Evolutionary conservation across 2,888 invertebrate species (phyloP).

Genomic region (Melangyna quadrimaculata): DNA sequence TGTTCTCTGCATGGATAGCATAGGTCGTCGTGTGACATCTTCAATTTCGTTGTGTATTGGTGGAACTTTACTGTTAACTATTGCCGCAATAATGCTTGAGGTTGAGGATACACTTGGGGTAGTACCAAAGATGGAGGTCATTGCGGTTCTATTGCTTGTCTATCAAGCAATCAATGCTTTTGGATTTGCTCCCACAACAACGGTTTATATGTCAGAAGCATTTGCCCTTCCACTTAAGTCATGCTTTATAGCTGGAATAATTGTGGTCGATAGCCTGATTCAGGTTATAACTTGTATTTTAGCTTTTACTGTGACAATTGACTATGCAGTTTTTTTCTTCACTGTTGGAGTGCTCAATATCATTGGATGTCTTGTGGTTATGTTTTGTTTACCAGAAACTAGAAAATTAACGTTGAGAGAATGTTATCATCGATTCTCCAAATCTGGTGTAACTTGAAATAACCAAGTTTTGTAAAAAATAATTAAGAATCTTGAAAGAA

Average conservation of each 20-base stretch:
- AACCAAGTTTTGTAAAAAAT: not conserved
- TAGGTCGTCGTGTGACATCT: slow-evolving; percentile 76
- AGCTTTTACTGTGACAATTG: slow-evolving; percentile 73
- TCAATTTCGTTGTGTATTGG: slow-evolving; percentile 75
- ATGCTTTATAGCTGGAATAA: slow-evolving; percentile 74
- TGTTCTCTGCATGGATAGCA: slow-evolving; percentile 76
- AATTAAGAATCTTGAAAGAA: slow-evolving; percentile 13
- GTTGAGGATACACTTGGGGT: slow-evolving; percentile 52
- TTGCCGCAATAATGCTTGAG: slow-evolving; percentile 77
- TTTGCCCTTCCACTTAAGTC: slow-evolving; percentile 76
- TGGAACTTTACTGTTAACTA: slow-evolving; percentile 76
- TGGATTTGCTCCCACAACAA: slow-evolving; percentile 76
- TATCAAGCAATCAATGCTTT: slow-evolving; percentile 76
- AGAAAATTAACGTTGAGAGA: slow-evolving; percentile 75
- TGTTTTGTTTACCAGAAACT: slow-evolving; percentile 78
- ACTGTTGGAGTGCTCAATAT: slow-evolving; percentile 76
- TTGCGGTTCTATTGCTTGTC: slow-evolving; percentile 75
- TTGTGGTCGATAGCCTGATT: slow-evolving; percentile 75
- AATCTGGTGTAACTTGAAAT: not conserved
- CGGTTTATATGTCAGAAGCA: slow-evolving; percentile 78
- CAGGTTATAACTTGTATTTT: slow-evolving; percentile 75
- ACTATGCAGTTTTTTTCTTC: slow-evolving; percentile 75
- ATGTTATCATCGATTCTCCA: slow-evolving; percentile 70
- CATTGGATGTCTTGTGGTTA: slow-evolving; percentile 74
- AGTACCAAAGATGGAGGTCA: slow-evolving; percentile 68